Base-by-base conservation (phyloP, 2,113 vertebrate genomes). In the Stictonetta naevosa region DNA sequence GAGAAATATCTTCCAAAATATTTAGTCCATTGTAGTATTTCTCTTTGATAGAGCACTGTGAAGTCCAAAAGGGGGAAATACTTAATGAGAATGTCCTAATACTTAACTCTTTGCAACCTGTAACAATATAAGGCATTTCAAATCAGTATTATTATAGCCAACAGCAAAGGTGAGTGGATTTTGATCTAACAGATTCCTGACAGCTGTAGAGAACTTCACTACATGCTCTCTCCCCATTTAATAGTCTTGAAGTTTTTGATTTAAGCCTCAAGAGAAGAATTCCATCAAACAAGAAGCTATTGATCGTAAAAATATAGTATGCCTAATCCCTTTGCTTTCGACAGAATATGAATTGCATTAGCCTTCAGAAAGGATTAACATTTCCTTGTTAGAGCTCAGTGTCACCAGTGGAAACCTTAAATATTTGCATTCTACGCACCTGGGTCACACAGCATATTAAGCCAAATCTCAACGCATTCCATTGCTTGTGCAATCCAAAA, bases 1-100 rank as follows among this genome's bases (percentile, higher is more conserved):
- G 95, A 97, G 55, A 96, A 96, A 90, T 95, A 72, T 73, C 79
- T 97, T 97, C 93, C 92, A 95, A 97, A 96, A 97, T 93, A 97
- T 95, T 97, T 98, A 81, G 80, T 85, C 94, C 74, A 12, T 83
- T 95, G 94, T 87, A 84, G 84, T 86, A 78, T 91, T 86, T 96
- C 88, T 96, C 95, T 97, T 98, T 98, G 90, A 98, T 96, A 95
- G 55, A 72, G 28, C 79, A 79, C 84, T 78, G 66, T 52, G 58
- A 96, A 92, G 81, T 95, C 76, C 88, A 91, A 59, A 83, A 72
- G 28, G 3, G 60, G 40, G 83, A 93, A 60, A 83, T 63, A 86
- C 73, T 90, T 95, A 87, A 96, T 87, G 53, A 92, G 96, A 97
- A 94, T 29, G 26, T 86, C 63, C 83, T 87, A 88, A 77, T 85